These are phyloP conservation scores for Nansenia antarctica DNA, from an alignment of 2,113 vertebrate genomes.

Conservation along the genomic window DNA sequence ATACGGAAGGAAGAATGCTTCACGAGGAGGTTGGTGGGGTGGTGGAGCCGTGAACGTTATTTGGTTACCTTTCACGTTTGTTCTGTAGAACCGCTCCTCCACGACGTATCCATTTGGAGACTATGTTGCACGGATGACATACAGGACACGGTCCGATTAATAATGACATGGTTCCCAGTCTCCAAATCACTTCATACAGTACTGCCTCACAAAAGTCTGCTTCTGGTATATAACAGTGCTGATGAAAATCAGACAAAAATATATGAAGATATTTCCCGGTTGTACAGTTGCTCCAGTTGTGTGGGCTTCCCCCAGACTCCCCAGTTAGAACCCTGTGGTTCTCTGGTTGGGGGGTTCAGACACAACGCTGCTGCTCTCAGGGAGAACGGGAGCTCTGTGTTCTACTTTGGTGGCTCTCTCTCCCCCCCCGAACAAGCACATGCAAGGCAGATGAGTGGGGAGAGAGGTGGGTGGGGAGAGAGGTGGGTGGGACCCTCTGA, in stretches of 20 bases:
- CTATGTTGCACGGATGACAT: too few species aligned
- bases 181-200: too few species aligned
- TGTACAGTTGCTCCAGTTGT: slow-evolving; percentile 55
- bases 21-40: too few species aligned
- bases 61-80: too few species aligned
- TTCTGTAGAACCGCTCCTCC: too few species aligned
- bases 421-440: slow-evolving; percentile 50
- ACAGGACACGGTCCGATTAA: neutral
- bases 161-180: neutral
- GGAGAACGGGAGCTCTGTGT: slow-evolving; percentile 41
- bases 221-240: too few species aligned
- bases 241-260: too few species aligned
- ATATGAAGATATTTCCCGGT: too few species aligned
- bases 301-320: slow-evolving; percentile 59
- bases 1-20: too few species aligned
- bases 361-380: slow-evolving; percentile 31
- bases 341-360: slow-evolving; percentile 46
- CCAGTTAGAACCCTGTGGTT: slow-evolving; percentile 30
- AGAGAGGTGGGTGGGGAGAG: slow-evolving; percentile 1
- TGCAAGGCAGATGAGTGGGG: slow-evolving; percentile 64
- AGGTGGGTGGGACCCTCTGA: slow-evolving; percentile 36
- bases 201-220: too few species aligned
- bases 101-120: too few species aligned
- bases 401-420: slow-evolving; percentile 62
- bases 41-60: too few species aligned